Conservation (phyloP, 2,888 invertebrate species). For the Pegoplata infirma region DNA sequence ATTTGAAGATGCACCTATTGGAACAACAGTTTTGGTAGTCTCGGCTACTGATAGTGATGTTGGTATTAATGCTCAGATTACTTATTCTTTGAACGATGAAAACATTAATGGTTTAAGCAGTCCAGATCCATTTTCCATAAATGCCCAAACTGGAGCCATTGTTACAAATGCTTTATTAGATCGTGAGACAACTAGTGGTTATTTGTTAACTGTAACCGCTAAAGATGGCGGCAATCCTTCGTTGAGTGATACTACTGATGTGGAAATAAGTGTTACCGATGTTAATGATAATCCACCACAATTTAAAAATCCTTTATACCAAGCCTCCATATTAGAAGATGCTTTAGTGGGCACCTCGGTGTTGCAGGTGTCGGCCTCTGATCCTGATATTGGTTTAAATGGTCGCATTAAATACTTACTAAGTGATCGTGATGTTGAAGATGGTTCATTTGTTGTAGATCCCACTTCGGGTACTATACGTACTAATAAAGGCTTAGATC, state of each 20-base stretch:
- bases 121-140: conserved; percentile 89
- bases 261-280: conserved; percentile 96
- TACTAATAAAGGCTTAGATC: conserved; percentile 92
- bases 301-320: conserved; percentile 90
- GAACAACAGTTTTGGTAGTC: conserved; percentile 94
- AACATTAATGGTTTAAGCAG: conserved; percentile 80
- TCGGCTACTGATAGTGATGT: conserved; percentile 96
- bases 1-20: conserved; percentile 94
- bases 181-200: conserved; percentile 89
- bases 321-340: conserved; percentile 91
- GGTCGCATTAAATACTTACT: conserved; percentile 90
- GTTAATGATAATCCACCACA: conserved; percentile 96
- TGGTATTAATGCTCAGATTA: conserved; percentile 94
- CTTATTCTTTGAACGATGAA: conserved; percentile 87
- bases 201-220: conserved; percentile 93
- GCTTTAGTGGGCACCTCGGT: conserved; percentile 89
- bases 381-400: conserved; percentile 92
- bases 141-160: conserved; percentile 95
- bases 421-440: conserved; percentile 86
- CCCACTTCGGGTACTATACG: conserved; percentile 94
- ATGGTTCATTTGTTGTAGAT: conserved; percentile 95
- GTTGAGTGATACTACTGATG: conserved; percentile 94
- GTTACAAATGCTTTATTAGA: conserved; percentile 91
- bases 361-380: conserved; percentile 88
- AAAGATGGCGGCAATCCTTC: conserved; percentile 95